Conservation (phyloP, 2,888 invertebrate genomes). For the Chymomyza procnemis region DNA sequence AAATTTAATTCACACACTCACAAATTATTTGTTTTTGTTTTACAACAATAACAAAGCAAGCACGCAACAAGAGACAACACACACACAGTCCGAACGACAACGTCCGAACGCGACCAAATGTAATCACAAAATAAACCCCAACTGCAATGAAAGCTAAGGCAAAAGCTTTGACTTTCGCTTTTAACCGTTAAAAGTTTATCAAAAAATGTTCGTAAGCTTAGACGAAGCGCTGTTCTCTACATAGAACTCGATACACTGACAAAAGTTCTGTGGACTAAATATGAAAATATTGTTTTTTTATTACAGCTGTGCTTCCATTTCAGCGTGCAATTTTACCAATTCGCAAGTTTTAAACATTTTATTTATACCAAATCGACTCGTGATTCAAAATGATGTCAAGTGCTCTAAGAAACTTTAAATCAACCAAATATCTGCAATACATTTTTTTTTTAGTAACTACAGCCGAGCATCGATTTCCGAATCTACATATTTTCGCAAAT, state of each 20-base stretch:
- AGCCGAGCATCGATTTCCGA: too few relatives aligned
- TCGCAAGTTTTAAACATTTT: too few relatives aligned
- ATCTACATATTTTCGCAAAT: too few relatives aligned
- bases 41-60: constrained; percentile 28
- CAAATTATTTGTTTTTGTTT: constrained; percentile 8
- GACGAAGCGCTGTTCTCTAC: not conserved
- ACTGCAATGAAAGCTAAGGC: constrained; percentile 8
- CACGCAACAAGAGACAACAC: constrained; percentile 13
- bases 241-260: not conserved
- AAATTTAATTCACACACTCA: constrained; percentile 51
- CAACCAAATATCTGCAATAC: too few relatives aligned
- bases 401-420: too few relatives aligned
- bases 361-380: too few relatives aligned
- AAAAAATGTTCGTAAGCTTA: not conserved
- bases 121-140: constrained; percentile 18
- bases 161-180: not conserved
- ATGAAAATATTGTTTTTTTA: too few relatives aligned
- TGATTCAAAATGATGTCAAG: too few relatives aligned
- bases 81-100: constrained; percentile 1
- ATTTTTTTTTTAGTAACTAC: too few relatives aligned
- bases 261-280: not conserved
- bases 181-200: constrained; percentile 8
- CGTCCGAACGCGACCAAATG: constrained; percentile 18
- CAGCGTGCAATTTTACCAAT: too few relatives aligned
- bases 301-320: too few relatives aligned